These are phyloP conservation scores for Therioaphis trifolii DNA, from an alignment of 2,888 invertebrate genomes.

Conservation along the genomic window DNA sequence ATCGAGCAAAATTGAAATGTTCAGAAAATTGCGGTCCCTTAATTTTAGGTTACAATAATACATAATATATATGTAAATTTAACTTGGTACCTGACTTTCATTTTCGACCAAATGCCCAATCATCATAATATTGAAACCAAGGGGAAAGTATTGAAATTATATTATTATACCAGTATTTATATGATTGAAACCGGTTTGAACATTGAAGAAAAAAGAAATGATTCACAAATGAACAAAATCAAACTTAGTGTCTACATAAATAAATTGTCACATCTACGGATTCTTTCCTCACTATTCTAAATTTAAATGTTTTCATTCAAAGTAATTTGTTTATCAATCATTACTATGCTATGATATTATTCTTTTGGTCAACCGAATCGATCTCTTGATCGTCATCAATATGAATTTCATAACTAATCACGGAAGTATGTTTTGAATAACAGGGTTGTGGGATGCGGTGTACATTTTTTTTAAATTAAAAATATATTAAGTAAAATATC, in stretches of 20 bases:
- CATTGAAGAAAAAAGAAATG: slow-evolving; percentile 32
- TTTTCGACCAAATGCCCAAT: slow-evolving; percentile 27
- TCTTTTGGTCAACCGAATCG: background rate
- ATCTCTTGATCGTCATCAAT: no score
- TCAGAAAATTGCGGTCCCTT: background rate
- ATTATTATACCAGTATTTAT: background rate
- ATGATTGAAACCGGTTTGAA: slow-evolving; percentile 44
- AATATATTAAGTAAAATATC: background rate
- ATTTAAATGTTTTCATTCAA: background rate
- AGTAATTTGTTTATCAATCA: background rate
- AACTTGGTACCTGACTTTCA: slow-evolving; percentile 21
- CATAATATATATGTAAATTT: background rate
- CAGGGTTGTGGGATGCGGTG: background rate
- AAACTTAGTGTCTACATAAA: background rate
- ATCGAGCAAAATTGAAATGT: background rate
- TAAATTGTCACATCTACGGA: background rate
- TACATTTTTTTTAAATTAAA: background rate
- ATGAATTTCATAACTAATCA: background rate
- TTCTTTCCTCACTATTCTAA: background rate
- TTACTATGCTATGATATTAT: background rate
- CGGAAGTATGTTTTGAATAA: slow-evolving; percentile 8
- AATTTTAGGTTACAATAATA: no score
- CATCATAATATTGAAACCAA: slow-evolving; percentile 18
- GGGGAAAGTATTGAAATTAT: slow-evolving; percentile 52
- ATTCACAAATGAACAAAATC: slow-evolving; percentile 8